These are phyloP conservation scores for Mesitornis unicolor DNA, from an alignment of 2,113 vertebrate species.

Conservation along the genomic window DNA sequence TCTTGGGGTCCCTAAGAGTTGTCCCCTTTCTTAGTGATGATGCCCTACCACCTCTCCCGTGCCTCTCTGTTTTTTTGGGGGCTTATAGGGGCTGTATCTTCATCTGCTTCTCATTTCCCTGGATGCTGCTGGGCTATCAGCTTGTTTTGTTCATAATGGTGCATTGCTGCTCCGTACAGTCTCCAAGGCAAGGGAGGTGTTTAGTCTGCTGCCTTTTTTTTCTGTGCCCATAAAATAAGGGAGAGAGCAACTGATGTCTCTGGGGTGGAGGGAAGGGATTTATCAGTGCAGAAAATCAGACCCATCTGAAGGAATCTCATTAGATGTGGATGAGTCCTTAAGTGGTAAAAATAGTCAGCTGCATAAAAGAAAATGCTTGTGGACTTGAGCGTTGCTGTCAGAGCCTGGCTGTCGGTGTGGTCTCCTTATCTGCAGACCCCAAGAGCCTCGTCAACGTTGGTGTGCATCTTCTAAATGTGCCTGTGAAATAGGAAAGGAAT, in stretches of 20 bases:
- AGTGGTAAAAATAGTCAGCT: constrained; percentile 27
- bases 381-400: background rate
- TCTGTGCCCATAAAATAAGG: background rate
- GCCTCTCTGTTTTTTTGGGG: background rate
- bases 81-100: background rate
- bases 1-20: background rate
- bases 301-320: background rate
- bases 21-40: background rate
- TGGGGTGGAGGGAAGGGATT: background rate
- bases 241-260: background rate
- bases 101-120: constrained; percentile 51
- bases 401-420: background rate
- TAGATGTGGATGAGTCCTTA: background rate
- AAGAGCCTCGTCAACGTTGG: rapidly evolving
- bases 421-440: background rate
- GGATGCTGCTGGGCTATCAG: background rate
- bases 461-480: background rate
- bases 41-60: background rate
- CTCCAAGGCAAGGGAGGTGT: background rate
- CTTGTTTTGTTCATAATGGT: background rate
- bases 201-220: background rate
- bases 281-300: background rate
- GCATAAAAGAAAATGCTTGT: background rate
- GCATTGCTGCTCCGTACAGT: background rate
- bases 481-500: background rate